Conservation (phyloP, 2,888 invertebrate genomes). For the Teleogryllus oceanicus region DNA sequence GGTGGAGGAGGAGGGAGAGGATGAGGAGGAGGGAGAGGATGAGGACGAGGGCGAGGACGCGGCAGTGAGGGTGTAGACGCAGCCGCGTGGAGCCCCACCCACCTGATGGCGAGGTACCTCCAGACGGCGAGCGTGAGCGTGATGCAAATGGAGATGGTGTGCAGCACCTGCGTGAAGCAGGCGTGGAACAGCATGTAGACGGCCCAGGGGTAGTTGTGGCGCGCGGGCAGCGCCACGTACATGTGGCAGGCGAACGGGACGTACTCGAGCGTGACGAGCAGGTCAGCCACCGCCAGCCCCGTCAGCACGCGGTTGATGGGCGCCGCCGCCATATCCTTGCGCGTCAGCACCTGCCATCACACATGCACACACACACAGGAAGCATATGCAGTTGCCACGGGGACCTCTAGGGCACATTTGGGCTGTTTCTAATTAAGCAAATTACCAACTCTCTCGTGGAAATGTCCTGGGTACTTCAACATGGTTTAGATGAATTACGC, state of each 20-base stretch:
- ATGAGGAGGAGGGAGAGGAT: too few relatives aligned
- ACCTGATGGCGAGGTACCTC: conserved; percentile 74
- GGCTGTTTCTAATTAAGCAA: too few relatives aligned
- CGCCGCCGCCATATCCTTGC: conserved; percentile 81
- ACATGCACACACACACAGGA: too few relatives aligned
- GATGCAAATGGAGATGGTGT: conserved; percentile 89
- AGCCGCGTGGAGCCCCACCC: background rate
- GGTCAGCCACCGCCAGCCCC: conserved; percentile 84
- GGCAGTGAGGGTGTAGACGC: too few relatives aligned
- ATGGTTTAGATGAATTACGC: too few relatives aligned
- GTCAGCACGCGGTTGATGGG: conserved; percentile 90
- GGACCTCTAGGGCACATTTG: too few relatives aligned
- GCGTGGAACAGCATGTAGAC: conserved; percentile 86
- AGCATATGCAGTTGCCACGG: too few relatives aligned
- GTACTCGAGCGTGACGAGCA: conserved; percentile 92
- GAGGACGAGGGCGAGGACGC: too few relatives aligned
- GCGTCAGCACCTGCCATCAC: conserved; percentile 75
- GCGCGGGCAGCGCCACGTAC: conserved; percentile 55
- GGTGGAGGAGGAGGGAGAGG: too few relatives aligned
- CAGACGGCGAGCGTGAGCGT: conserved; percentile 91
- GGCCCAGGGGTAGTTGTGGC: conserved; percentile 65
- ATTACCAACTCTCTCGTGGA: too few relatives aligned
- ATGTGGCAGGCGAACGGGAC: conserved; percentile 84
- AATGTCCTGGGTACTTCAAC: too few relatives aligned
- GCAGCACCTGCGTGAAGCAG: conserved; percentile 81